These are phyloP conservation scores for Sarcophaga rosellei DNA, from an alignment of 2,888 invertebrate genomes.

Conservation along the genomic window DNA sequence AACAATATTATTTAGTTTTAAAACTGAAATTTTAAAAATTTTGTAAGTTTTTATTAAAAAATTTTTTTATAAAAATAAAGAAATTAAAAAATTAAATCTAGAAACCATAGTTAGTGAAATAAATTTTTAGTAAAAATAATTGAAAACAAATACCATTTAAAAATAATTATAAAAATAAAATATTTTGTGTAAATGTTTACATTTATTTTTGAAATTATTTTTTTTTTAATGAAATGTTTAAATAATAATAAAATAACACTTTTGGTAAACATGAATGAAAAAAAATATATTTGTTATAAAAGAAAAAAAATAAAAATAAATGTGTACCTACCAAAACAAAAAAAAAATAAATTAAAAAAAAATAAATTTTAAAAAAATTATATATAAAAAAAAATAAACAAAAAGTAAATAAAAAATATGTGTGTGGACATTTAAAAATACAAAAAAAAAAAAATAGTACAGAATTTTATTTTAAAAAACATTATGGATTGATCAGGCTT, in stretches of 20 bases:
- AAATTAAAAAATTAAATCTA: constrained; percentile 26
- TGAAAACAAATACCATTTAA: constrained; percentile 31
- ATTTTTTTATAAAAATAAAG: constrained; percentile 35
- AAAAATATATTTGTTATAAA: constrained; percentile 32
- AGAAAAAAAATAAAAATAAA: constrained; percentile 45
- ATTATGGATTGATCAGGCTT: too few species aligned
- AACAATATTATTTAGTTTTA: constrained; percentile 60
- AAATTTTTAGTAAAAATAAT: constrained; percentile 62
- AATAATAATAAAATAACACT: not conserved
- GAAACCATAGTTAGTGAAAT: constrained; percentile 64
- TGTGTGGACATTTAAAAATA: constrained; percentile 52
- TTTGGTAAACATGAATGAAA: constrained; percentile 33
- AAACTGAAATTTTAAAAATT: constrained; percentile 4
- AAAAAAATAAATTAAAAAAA: constrained; percentile 1
- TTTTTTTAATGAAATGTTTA: constrained; percentile 11
- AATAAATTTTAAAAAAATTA: not conserved
- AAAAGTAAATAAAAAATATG: constrained; percentile 45
- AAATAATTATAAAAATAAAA: not conserved
- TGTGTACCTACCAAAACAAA: constrained; percentile 60
- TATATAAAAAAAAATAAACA: constrained; percentile 14
- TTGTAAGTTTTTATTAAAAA: constrained; percentile 23
- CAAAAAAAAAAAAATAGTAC: not conserved
- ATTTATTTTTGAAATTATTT: constrained; percentile 46
- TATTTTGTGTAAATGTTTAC: constrained; percentile 63
- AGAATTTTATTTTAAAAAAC: not conserved